Percentiles rank a stretch among this genome's conserved stretches.
Conservation (phyloP, 2,888 invertebrate genomes). For the Serripes groenlandicus region DNA sequence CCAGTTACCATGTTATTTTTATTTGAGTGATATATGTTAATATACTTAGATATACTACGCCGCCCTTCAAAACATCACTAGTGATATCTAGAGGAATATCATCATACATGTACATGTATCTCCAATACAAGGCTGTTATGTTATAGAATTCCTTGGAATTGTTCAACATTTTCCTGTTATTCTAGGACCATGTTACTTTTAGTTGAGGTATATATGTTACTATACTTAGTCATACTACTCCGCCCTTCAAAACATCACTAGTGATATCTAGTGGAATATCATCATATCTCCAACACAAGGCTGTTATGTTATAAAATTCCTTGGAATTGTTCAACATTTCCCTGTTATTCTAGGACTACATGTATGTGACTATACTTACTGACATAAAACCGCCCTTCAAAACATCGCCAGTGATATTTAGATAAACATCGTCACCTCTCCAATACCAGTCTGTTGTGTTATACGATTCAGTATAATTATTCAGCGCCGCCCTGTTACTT, state of each 20-base stretch:
- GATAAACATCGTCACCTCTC: constrained; percentile 64
- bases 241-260: constrained; percentile 68
- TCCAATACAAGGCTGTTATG: constrained; percentile 66
- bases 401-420: constrained; percentile 64
- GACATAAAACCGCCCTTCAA: constrained; percentile 73
- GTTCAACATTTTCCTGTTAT: constrained; percentile 68
- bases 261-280: constrained; percentile 68
- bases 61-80: neutral
- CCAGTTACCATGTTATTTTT: too few relatives aligned
- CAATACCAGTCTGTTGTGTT: constrained; percentile 68
- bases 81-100: neutral
- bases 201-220: too few relatives aligned
- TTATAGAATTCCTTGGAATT: constrained; percentile 63
- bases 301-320: constrained; percentile 48
- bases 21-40: too few relatives aligned
- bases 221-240: constrained; percentile 73
- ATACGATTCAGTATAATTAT: constrained; percentile 59
- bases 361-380: too few relatives aligned
- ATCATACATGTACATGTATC: neutral
- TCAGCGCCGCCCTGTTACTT: constrained; percentile 66
- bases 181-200: too few relatives aligned
- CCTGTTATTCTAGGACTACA: too few relatives aligned
- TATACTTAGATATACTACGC: too few relatives aligned
- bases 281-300: constrained; percentile 63
- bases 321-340: constrained; percentile 65